Evolutionary conservation across 2,888 invertebrate genomes (phyloP).

Genomic region (Osedax fenrisi): DNA sequence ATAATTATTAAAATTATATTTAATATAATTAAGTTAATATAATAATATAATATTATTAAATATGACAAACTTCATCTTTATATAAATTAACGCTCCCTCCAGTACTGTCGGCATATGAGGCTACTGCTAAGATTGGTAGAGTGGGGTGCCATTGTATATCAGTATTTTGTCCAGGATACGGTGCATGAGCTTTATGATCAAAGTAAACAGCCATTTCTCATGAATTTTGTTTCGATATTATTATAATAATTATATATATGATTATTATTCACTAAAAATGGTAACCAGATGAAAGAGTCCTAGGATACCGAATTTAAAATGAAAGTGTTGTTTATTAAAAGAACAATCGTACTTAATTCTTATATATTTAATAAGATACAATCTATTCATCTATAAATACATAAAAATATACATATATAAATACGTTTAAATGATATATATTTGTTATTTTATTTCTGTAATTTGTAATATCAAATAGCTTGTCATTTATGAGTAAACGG

Average conservation of each 20-base stretch:
- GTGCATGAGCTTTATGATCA: conserved; percentile 45
- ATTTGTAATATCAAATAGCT: too few relatives aligned
- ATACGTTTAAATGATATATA: too few relatives aligned
- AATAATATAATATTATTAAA: background rate
- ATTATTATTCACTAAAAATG: too few relatives aligned
- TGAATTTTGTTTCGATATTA: conserved; percentile 3
- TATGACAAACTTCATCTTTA: conserved; percentile 58
- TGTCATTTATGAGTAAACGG: too few relatives aligned
- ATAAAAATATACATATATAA: too few relatives aligned
- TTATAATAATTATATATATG: background rate
- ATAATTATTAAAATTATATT: background rate
- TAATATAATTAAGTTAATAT: background rate
- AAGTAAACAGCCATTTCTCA: conserved; percentile 48
- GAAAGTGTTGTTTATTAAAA: too few relatives aligned
- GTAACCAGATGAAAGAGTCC: background rate
- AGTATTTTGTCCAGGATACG: conserved; percentile 43
- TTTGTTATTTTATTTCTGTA: too few relatives aligned
- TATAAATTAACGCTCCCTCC: conserved; percentile 76
- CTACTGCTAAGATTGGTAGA: conserved; percentile 69
- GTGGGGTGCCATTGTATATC: conserved; percentile 68
- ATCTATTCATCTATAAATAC: too few relatives aligned
- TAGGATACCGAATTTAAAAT: background rate
- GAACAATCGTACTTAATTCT: too few relatives aligned
- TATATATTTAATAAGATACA: too few relatives aligned
- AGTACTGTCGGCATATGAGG: conserved; percentile 74